These are phyloP conservation scores for Synanthedon tipuliformis DNA, from an alignment of 2,888 invertebrate species.

Conservation along the genomic window DNA sequence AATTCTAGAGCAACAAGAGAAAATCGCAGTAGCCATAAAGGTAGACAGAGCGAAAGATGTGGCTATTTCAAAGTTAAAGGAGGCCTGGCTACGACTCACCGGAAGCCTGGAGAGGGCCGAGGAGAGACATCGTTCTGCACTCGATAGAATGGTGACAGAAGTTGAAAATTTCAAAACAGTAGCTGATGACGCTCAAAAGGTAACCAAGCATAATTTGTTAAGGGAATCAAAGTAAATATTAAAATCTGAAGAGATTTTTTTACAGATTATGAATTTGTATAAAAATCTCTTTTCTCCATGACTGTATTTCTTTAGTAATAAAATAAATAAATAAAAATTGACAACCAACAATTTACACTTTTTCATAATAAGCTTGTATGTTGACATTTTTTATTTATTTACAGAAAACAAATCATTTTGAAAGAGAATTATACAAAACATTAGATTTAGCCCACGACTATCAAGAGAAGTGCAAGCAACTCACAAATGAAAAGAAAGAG, in stretches of 20 bases:
- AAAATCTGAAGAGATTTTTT: conserved; percentile 1
- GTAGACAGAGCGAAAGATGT: conserved; percentile 82
- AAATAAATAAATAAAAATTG: too few relatives aligned
- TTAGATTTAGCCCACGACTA: conserved; percentile 76
- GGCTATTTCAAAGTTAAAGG: conserved; percentile 74
- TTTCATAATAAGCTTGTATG: too few relatives aligned
- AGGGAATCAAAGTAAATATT: background rate
- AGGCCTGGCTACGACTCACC: conserved; percentile 71
- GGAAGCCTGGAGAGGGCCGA: conserved; percentile 52
- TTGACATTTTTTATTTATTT: conserved; percentile 8
- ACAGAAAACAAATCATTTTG: conserved; percentile 70
- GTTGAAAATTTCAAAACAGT: conserved; percentile 55
- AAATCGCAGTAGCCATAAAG: conserved; percentile 80
- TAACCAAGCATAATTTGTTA: conserved; percentile 10
- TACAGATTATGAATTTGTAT: background rate
- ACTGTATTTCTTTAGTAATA: too few relatives aligned
- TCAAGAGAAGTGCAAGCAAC: conserved; percentile 72
- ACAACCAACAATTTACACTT: too few relatives aligned
- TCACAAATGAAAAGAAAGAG: conserved; percentile 61
- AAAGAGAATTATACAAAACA: conserved; percentile 79
- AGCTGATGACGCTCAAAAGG: conserved; percentile 60
- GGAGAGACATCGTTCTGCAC: conserved; percentile 55
- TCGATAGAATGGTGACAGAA: conserved; percentile 62
- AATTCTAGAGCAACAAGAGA: conserved; percentile 81
- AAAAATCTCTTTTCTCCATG: too few relatives aligned